Evolutionary conservation across 2,888 invertebrate genomes (phyloP).

Genomic region (Escarpia spicata): DNA sequence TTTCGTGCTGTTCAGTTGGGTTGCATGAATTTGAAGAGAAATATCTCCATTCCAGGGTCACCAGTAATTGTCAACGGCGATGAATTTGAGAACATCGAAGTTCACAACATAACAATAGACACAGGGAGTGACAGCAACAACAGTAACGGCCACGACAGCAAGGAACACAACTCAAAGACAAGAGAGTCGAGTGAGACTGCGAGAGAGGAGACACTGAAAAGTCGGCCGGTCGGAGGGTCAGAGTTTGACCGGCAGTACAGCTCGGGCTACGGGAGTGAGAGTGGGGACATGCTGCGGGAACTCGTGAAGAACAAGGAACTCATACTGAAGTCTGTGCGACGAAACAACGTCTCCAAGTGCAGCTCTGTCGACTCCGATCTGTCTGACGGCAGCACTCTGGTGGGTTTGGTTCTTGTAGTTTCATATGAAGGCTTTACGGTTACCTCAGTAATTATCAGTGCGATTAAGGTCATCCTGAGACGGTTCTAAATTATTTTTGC

Average conservation of each 20-base stretch:
- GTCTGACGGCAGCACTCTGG: constrained; percentile 69
- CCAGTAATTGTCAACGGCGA: constrained; percentile 64
- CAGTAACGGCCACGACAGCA: constrained; percentile 8
- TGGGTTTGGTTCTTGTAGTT: constrained; percentile 46
- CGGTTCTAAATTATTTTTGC: no score
- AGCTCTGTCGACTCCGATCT: constrained; percentile 92
- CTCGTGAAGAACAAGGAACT: constrained; percentile 92
- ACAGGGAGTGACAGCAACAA: constrained; percentile 35
- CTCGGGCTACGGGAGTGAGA: constrained; percentile 60
- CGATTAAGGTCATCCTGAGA: no score
- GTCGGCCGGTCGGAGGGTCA: constrained; percentile 7
- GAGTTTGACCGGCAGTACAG: constrained; percentile 37
- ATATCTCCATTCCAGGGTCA: constrained; percentile 51
- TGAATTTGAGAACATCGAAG: constrained; percentile 64
- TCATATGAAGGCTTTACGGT: neutral
- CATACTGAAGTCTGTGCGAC: constrained; percentile 72
- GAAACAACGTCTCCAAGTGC: constrained; percentile 70
- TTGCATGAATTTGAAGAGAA: constrained; percentile 18
- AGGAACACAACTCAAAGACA: constrained; percentile 19
- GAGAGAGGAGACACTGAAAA: constrained; percentile 22
- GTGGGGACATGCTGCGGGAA: constrained; percentile 92
- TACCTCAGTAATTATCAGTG: neutral
- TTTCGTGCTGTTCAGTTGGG: neutral
- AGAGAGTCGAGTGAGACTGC: constrained; percentile 29
- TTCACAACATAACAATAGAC: constrained; percentile 26